Evolutionary conservation across 2,113 vertebrate species (phyloP), one percentile per base, ranked within the genome.

Genomic region (Andinoacara biseriatus): DNA sequence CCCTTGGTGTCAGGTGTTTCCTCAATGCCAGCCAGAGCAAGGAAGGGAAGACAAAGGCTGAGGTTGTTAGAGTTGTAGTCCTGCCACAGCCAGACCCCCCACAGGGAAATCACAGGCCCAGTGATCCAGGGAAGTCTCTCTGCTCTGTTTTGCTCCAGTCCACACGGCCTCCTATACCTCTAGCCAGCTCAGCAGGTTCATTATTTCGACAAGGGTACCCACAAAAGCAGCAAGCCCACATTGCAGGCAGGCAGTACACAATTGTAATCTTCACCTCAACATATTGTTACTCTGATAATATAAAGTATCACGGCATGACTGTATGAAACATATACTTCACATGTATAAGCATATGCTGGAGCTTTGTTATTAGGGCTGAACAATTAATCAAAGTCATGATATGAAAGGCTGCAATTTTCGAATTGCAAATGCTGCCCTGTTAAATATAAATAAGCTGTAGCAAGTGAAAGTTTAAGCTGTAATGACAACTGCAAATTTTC

Each of bases 21-120:
- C 59, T 78, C 26, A 5, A 78, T 82, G 85, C 83, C 86, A 89
- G 78, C 76, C 78, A 22, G 69, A 33, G 35, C 20, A 9, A 56
- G 54, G 38, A 22, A 49, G 81, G 62, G 17, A 54, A 86, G 57
- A 78, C 58, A 67, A 75, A 81, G 81, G 77, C 88, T 20, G 60
- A 86, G 85, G 88, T 89, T 92, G 90, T 94, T 93, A 90, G 86
- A 86, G 80, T 80, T 89, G 78, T 80, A 74, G 72, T 59, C 59
- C 86, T 76, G 89, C 84, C 87, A 83, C 57, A 80, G 82, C 60
- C 63, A 78, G 80, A 83, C 83, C 86, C 80, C 89, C 89, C 76
- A 86, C 83, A 86, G 91, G 94, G 93, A 94, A 94, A 94, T 94
- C 90, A 93, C 82, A 85, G 84, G 78, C 83, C 87, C 89, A 86